phyloP scores from a whole-genome alignment of 2,797 vertebrate species.

The Malacoraja senta region DNA sequence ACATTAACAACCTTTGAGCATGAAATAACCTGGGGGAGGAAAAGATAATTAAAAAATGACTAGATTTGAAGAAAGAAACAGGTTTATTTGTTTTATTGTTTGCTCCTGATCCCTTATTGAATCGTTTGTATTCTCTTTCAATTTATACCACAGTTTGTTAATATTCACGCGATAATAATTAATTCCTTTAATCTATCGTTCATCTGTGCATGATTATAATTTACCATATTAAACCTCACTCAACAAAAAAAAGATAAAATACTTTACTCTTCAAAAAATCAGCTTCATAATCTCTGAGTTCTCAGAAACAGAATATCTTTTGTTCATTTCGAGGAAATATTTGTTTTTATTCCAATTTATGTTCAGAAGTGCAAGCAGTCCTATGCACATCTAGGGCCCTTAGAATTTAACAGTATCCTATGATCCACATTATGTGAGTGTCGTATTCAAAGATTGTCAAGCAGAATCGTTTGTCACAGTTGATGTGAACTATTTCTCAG shows the following conservation, averaged over 20 bases:
- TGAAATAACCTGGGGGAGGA: background rate
- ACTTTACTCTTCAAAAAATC: background rate
- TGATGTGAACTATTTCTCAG: background rate
- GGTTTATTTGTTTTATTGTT: background rate
- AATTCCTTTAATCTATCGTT: background rate
- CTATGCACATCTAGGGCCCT: background rate
- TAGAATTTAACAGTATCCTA: background rate
- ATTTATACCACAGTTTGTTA: background rate
- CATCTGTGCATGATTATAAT: background rate
- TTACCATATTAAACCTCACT: background rate
- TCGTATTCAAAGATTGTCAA: background rate
- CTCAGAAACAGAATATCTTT: conserved; percentile 23
- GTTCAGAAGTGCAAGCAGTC: background rate
- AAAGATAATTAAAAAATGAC: background rate
- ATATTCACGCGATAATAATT: background rate
- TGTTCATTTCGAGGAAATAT: background rate
- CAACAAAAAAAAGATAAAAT: background rate
- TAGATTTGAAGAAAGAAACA: background rate
- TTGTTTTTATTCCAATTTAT: background rate
- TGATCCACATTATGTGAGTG: background rate
- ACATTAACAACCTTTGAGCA: background rate
- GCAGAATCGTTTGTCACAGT: background rate
- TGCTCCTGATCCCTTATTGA: background rate
- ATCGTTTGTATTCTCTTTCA: background rate
- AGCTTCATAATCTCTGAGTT: background rate